Evolutionary conservation across 2,113 vertebrate genomes (phyloP).

Genomic region (Halcyon malimbica): DNA sequence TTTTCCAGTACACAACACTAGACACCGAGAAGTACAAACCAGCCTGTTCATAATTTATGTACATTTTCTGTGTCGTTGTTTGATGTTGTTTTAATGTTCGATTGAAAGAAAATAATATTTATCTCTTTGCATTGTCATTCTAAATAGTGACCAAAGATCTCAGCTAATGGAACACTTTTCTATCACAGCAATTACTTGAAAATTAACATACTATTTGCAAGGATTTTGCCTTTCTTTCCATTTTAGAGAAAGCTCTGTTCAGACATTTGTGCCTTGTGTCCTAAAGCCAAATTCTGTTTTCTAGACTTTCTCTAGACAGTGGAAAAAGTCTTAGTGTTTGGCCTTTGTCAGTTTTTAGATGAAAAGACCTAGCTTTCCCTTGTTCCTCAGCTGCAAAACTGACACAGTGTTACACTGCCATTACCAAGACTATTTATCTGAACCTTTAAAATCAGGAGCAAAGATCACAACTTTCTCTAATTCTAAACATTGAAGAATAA

Average conservation of each 20-base stretch:
- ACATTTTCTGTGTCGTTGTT: slow-evolving; percentile 11
- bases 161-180: background rate
- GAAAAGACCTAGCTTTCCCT: background rate
- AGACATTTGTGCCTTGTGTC: background rate
- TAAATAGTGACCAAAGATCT: background rate
- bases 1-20: slow-evolving; percentile 56
- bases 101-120: background rate
- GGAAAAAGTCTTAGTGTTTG: background rate
- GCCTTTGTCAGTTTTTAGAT: background rate
- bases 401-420: background rate
- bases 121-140: background rate
- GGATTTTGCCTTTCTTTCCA: background rate
- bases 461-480: background rate
- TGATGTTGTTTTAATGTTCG: background rate
- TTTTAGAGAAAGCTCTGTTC: background rate
- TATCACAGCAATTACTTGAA: background rate
- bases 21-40: slow-evolving; percentile 22
- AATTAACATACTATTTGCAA: background rate
- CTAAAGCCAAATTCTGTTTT: background rate
- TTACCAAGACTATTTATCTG: background rate
- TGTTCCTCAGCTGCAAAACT: background rate
- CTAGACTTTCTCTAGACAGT: background rate
- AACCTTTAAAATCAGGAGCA: background rate
- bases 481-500: background rate
- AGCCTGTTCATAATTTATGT: slow-evolving; percentile 21